Evolutionary conservation across 2,888 invertebrate genomes (phyloP), one percentile per base, ranked within the genome.

Genomic region (Leptinotarsa juncta): DNA sequence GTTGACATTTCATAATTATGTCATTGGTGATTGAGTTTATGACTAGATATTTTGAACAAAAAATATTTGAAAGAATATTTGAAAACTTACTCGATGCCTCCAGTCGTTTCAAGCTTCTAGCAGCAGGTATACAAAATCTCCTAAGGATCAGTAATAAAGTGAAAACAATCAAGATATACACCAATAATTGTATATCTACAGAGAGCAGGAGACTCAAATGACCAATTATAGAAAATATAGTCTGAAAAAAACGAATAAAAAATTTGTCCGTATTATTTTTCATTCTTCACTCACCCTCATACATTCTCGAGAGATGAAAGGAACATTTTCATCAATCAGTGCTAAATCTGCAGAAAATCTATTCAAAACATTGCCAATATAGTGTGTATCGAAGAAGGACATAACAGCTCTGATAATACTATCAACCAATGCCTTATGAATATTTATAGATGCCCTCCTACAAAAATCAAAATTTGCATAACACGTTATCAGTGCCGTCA

Each of bases 381-480:
- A 82, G 78, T 84, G 81, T 0, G 82, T 79, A 70, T 85, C 84
- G 67, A 85, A 85, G 65, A 85, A 85, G n/a, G 77, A 71, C 84
- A 85, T 85, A 0, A 82, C 80, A 12, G 83, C 83, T 70, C 82
- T 80, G 1, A 84, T 78, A 18, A 85, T 79, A 18, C 79, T 79
- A 0, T 68, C 57, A 4, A 81, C 78, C 82, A 85, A 83, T n/a
- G 76, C 77, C 73, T 83, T 84, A 74, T 85, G 85, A 4, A 84
- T 65, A 57, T 83, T 84, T 1, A 83, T 78, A 0, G 85, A 85
- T 95, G 90, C 90, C 96, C 91, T 20, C 94, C 93, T 70, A 95
- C 96, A 2, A 94, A 94, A 88, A 96, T 94, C 73, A 94, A 88
- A 77, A 93, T 94, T 0, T 93, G 94, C 26, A 26, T 79, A 82